Percentiles rank a stretch among this genome's conserved stretches.
phyloP scores from a whole-genome alignment of 2,113 vertebrate species.

The Podilymbus podiceps region DNA sequence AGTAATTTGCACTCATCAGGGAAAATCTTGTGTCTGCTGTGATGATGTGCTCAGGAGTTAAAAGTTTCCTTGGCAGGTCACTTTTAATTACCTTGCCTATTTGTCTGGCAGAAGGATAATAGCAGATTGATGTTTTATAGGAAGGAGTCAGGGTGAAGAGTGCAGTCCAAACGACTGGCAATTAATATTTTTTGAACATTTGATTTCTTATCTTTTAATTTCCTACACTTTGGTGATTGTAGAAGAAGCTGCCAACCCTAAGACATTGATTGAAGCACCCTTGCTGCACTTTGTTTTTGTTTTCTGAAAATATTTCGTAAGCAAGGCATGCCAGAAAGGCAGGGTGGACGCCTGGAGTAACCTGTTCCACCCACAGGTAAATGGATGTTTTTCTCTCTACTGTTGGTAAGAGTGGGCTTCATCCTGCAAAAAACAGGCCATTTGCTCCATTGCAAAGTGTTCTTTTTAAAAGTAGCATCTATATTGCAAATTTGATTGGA shows the following conservation, averaged over 20 bases:
- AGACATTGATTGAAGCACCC: not conserved
- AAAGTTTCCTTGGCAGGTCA: not conserved
- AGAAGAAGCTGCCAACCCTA: not conserved
- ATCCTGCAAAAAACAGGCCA: not conserved
- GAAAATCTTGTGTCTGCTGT: not conserved
- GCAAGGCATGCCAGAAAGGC: not conserved
- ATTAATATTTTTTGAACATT: not conserved
- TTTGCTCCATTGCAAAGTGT: not conserved
- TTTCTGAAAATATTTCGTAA: not conserved
- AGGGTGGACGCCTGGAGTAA: not conserved
- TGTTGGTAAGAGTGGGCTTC: not conserved
- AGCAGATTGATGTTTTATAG: not conserved
- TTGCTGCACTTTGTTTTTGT: not conserved
- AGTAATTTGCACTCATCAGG: not conserved
- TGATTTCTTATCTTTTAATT: not conserved
- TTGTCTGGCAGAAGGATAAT: not conserved
- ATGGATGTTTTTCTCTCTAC: not conserved
- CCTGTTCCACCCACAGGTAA: not conserved
- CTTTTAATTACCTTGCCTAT: not conserved
- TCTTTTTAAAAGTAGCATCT: constrained; percentile 14
- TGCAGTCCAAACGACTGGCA: not conserved
- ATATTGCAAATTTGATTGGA: not conserved
- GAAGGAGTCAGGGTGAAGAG: not conserved
- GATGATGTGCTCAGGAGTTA: not conserved
- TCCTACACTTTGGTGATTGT: not conserved